Base-by-base conservation (phyloP, 2,113 vertebrate genomes). In the Typhlomys cinereus region DNA sequence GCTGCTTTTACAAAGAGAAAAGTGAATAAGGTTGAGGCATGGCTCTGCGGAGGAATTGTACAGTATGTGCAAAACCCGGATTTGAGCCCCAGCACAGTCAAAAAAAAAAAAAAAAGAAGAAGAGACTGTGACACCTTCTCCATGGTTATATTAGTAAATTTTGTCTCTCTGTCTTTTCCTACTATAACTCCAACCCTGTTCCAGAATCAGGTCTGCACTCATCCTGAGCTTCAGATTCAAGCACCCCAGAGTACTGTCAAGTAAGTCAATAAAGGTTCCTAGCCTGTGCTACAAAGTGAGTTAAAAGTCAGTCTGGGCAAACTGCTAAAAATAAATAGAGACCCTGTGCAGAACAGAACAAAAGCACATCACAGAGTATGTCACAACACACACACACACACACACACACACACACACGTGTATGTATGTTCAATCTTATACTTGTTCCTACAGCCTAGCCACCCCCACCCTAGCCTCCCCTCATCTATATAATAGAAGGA, bases 1-100 rank as follows among this genome's bases (percentile, higher is more conserved):
- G 8, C 67, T 70, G 82, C 31, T 83, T 89, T 87, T 91, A 95
- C 36, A 82, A 64, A 59, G 50, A 85, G 18, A 76, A 89, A 88
- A 89, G 7, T 46, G 4, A 39, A 2, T 50, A 34, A 80, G 25
- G 23, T 27, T 27, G 23, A 7, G 41, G 4, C n/a, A 36, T 29
- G 39, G 39, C 23, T 71, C 69, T 27, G 69, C 44, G 69, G 41
- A 27, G 12, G 41, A 71, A 31, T 44, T 4, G 39, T 44, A 34
- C 29, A 46, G 20, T 34, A 36, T 69, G n/a, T 69, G n/a, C 29
- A 70, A 70, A 21, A 15, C 20, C 36, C 67, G 9, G 36, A 21
- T 6, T 41, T 70, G 18, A 41, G 8, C n/a, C n/a, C n/a, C n/a
- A n/a, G n/a, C n/a, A n/a, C n/a, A n/a, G n/a, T n/a, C n/a, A 27